These are phyloP conservation scores for Cyanocitta stelleri DNA, from an alignment of 2,113 vertebrate genomes.

Conservation along the genomic window DNA sequence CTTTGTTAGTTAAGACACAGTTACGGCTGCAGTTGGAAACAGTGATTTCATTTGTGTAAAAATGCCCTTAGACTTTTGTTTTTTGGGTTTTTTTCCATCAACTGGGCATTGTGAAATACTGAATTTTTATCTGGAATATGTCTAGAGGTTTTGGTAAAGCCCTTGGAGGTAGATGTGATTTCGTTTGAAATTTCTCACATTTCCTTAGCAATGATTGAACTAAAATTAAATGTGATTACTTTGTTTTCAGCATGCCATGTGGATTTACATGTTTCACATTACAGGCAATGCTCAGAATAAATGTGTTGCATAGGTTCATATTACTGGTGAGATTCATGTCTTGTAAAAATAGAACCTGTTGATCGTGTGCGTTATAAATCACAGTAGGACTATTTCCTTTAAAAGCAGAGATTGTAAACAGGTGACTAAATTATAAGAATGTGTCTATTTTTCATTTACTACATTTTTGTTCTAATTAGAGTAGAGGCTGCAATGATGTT, in stretches of 20 bases:
- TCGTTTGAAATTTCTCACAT: not conserved
- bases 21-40: not conserved
- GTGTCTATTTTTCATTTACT: not conserved
- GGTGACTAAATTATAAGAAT: not conserved
- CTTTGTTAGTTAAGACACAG: not conserved
- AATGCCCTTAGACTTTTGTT: not conserved
- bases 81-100: not conserved
- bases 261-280: conserved; percentile 7
- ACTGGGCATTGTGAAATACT: not conserved
- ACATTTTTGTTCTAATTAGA: not conserved
- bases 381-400: not conserved
- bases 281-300: conserved; percentile 7
- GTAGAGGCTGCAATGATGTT: not conserved
- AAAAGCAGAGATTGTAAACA: not conserved
- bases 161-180: not conserved
- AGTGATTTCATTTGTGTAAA: not conserved
- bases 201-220: not conserved
- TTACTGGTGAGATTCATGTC: conserved; percentile 7
- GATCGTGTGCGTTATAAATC: not conserved
- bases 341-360: conserved; percentile 38
- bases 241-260: not conserved
- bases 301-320: not conserved
- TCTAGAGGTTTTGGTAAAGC: not conserved
- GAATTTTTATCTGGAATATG: not conserved
- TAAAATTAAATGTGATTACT: not conserved